A percentile compares a stretch with the other conserved stretches of the same genome.
These are phyloP conservation scores for Clanis bilineata DNA, from an alignment of 2,888 invertebrate species.

Conservation along the genomic window DNA sequence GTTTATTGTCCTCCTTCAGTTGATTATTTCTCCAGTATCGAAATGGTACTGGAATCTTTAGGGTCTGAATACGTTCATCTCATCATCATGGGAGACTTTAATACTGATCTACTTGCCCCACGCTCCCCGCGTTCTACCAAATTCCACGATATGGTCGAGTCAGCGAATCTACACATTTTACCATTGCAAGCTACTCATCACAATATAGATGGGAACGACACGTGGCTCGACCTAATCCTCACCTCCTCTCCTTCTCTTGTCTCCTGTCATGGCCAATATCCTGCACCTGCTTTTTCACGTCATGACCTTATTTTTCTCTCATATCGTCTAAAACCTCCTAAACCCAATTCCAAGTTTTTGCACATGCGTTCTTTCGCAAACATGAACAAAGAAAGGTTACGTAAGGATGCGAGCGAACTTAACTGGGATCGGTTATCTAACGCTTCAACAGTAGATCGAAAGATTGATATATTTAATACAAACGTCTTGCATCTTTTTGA, in stretches of 20 bases:
- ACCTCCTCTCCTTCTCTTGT: too few relatives aligned
- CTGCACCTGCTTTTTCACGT: too few relatives aligned
- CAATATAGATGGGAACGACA: too few relatives aligned
- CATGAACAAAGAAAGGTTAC: too few relatives aligned
- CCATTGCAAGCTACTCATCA: too few relatives aligned
- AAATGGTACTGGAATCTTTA: constrained; percentile 17
- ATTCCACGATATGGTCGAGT: constrained; percentile 11
- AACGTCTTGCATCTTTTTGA: neutral
- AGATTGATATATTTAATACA: neutral
- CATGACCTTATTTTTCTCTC: neutral
- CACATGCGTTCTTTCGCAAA: neutral
- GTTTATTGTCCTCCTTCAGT: constrained; percentile 23
- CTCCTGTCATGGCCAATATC: constrained; percentile 19
- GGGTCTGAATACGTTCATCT: constrained; percentile 20
- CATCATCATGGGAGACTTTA: constrained; percentile 26
- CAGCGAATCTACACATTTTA: constrained; percentile 12
- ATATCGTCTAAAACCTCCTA: neutral
- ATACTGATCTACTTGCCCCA: neutral
- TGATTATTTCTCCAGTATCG: constrained; percentile 22
- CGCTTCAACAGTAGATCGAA: neutral
- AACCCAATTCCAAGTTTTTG: neutral
- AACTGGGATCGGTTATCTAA: neutral
- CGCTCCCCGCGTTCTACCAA: constrained; percentile 9
- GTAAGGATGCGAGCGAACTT: neutral
- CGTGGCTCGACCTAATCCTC: too few relatives aligned